These are phyloP conservation scores for Pavo muticus DNA, from an alignment of 2,113 vertebrate species.

Conservation along the genomic window DNA sequence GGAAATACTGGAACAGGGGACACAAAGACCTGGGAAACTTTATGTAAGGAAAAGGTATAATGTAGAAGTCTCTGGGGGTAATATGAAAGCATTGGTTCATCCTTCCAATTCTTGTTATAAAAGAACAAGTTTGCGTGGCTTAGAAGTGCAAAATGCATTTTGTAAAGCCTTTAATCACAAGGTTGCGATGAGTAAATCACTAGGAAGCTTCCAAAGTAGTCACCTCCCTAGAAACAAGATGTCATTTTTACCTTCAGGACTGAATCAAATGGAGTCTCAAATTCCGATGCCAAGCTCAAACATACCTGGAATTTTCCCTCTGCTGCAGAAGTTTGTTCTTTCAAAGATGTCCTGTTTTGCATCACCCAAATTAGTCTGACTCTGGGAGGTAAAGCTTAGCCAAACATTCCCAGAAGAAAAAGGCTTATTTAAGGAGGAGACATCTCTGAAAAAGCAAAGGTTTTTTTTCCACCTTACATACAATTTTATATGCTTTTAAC, in stretches of 20 bases:
- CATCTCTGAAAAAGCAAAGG: neutral
- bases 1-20: conserved; percentile 5
- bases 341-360: conserved; percentile 25
- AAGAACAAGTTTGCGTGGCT: neutral
- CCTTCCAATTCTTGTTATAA: neutral
- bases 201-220: conserved; percentile 13
- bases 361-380: conserved; percentile 27
- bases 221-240: neutral
- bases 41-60: neutral
- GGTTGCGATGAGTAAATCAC: conserved; percentile 5
- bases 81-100: neutral
- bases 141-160: conserved; percentile 39
- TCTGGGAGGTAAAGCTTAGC: neutral
- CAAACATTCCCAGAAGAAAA: neutral
- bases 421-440: neutral
- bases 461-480: conserved; percentile 2
- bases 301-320: neutral
- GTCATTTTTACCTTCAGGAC: conserved; percentile 11
- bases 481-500: neutral
- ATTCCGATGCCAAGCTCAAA: conserved; percentile 4
- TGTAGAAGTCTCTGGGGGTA: neutral
- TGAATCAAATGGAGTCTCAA: conserved; percentile 27
- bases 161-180: conserved; percentile 46
- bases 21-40: neutral
- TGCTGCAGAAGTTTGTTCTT: conserved; percentile 13